Evolutionary conservation across 1,140 invertebrate genomes (phyloP).

Genomic region (Drosophila erecta): DNA sequence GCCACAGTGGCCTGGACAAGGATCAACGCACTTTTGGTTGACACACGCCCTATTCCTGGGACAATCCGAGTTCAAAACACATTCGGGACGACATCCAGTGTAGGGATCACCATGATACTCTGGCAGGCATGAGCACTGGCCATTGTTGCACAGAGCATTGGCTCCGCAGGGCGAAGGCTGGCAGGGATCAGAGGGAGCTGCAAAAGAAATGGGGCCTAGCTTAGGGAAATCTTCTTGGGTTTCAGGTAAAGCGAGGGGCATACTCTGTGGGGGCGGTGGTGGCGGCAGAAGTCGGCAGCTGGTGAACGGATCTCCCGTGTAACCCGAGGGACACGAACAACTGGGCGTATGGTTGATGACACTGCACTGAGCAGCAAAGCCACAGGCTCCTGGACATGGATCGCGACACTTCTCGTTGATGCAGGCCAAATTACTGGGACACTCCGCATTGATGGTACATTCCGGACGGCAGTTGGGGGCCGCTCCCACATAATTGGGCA

Average conservation of each 20-base stretch:
- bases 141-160: conserved; percentile 91
- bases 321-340: conserved; percentile 89
- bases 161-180: conserved; percentile 90
- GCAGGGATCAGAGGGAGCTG: conserved; percentile 86
- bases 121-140: conserved; percentile 90
- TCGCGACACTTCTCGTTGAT: conserved; percentile 89
- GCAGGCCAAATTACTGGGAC: conserved; percentile 88
- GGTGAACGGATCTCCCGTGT: conserved; percentile 89
- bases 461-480: conserved; percentile 91
- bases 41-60: conserved; percentile 90
- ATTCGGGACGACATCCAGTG: conserved; percentile 91
- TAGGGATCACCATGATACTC: conserved; percentile 92
- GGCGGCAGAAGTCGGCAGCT: conserved; percentile 86
- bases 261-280: conserved; percentile 80
- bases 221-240: conserved; percentile 41
- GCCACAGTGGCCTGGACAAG: conserved; percentile 91
- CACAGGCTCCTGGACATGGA: conserved; percentile 90
- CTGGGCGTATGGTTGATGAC: conserved; percentile 89
- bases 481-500: conserved; percentile 88
- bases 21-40: conserved; percentile 92
- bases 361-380: conserved; percentile 87
- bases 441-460: conserved; percentile 90
- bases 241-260: conserved; percentile 31
- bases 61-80: conserved; percentile 91
- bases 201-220: conserved; percentile 77